Conservation (phyloP, 2,113 vertebrate genomes). For the Peucedramus taeniatus region DNA sequence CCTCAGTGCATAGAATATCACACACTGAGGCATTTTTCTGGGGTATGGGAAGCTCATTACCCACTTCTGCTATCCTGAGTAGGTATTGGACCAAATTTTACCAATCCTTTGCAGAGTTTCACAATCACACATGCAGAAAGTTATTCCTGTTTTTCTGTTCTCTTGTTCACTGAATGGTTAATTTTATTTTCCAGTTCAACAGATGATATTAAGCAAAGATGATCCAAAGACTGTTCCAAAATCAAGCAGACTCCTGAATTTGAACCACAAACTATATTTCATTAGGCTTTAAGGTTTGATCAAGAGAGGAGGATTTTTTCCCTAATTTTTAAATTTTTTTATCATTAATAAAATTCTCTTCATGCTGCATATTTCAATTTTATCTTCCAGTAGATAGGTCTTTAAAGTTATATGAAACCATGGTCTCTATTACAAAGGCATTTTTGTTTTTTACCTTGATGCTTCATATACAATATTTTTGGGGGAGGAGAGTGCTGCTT, state of each 20-base stretch:
- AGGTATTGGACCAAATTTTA: not conserved
- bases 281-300: accelerated
- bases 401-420: not conserved
- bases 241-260: not conserved
- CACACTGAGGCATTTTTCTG: not conserved
- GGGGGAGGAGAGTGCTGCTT: accelerated
- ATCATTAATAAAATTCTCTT: not conserved
- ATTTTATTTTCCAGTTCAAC: not conserved
- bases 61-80: not conserved
- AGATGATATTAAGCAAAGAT: not conserved
- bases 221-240: not conserved
- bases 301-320: accelerated
- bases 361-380: not conserved
- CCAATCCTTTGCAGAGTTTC: not conserved
- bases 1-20: not conserved
- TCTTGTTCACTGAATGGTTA: not conserved
- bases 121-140: accelerated
- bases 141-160: not conserved
- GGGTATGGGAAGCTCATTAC: not conserved
- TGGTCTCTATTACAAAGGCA: not conserved
- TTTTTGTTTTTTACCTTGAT: not conserved
- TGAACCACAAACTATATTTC: not conserved
- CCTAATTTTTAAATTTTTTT: not conserved
- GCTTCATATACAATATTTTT: not conserved
- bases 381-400: not conserved